phyloP scores from a whole-genome alignment of 2,113 vertebrate genomes.

The Eulacestoma nigropectus region DNA sequence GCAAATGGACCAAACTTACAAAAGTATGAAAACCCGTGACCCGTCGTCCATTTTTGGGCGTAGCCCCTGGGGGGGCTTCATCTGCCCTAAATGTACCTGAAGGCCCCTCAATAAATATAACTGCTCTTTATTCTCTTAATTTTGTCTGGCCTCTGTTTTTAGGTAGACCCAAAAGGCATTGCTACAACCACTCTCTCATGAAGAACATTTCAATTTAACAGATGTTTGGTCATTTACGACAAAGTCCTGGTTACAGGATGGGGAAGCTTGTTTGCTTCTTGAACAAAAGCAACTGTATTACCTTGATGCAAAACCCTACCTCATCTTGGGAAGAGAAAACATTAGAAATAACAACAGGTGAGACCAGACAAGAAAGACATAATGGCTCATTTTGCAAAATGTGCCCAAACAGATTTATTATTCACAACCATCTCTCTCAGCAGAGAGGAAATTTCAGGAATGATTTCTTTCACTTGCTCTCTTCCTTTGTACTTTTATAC shows the following conservation, averaged over 20 bases:
- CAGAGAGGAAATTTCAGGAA: background rate
- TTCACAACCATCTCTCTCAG: background rate
- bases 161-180: background rate
- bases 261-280: background rate
- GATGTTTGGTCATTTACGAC: constrained; percentile 16
- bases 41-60: background rate
- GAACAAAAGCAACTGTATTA: background rate
- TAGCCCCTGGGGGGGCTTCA: background rate
- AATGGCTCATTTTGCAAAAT: background rate
- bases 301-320: background rate
- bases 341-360: constrained; percentile 28
- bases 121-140: background rate
- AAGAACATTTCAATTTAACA: background rate
- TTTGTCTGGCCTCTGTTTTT: background rate
- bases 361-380: background rate
- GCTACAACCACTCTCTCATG: background rate
- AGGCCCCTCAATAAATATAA: background rate
- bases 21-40: background rate
- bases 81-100: background rate
- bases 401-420: background rate
- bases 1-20: background rate
- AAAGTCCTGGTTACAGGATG: constrained; percentile 3
- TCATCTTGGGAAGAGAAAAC: background rate
- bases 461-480: background rate
- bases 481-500: background rate